phyloP scores from a whole-genome alignment of 2,888 invertebrate species.

The Agriotes lineatus region DNA sequence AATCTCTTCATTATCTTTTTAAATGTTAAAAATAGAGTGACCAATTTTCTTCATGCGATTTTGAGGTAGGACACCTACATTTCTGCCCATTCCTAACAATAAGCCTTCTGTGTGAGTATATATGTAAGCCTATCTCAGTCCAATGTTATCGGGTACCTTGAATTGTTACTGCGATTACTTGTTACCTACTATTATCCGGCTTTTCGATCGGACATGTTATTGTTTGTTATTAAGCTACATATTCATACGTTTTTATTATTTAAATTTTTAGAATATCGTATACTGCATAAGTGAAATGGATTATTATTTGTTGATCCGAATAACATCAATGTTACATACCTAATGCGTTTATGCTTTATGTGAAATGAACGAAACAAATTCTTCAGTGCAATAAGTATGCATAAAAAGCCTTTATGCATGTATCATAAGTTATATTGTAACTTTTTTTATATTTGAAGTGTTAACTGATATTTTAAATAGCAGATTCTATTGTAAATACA shows the following conservation, averaged over 20 bases:
- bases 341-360: conserved; percentile 32
- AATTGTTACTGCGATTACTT: conserved; percentile 47
- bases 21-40: conserved; percentile 35
- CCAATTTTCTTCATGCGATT: conserved; percentile 34
- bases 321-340: conserved; percentile 16
- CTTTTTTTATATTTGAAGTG: conserved; percentile 45
- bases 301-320: conserved; percentile 12
- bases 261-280: background rate
- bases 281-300: background rate
- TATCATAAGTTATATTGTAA: conserved; percentile 29
- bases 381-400: conserved; percentile 40
- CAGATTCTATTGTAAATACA: conserved; percentile 53
- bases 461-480: conserved; percentile 50
- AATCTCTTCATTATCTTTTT: conserved; percentile 25
- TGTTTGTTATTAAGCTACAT: conserved; percentile 34
- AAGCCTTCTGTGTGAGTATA: conserved; percentile 47
- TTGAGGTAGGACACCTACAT: conserved; percentile 39
- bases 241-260: conserved; percentile 25
- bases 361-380: conserved; percentile 28
- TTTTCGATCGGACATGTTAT: conserved; percentile 42
- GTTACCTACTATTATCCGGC: conserved; percentile 45
- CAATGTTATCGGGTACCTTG: conserved; percentile 44
- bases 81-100: conserved; percentile 46
- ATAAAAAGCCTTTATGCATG: conserved; percentile 20
- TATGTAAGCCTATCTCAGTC: conserved; percentile 48